Evolutionary conservation across 1,140 invertebrate species (phyloP).

Genomic region (Psilanteris sp.): DNA sequence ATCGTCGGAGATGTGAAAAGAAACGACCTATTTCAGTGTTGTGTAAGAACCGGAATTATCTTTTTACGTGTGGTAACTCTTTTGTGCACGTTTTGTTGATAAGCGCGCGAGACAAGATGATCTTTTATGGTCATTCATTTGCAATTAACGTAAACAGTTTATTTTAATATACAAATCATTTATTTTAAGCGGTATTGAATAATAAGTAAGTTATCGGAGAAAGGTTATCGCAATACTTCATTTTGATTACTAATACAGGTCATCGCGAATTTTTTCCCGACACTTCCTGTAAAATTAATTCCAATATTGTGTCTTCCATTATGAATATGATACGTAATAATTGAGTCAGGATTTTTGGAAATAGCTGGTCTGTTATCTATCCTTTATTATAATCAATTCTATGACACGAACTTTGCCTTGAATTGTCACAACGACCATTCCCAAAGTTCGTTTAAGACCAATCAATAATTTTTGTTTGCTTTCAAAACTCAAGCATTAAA

Average conservation of each 20-base stretch:
- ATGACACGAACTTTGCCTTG: no score
- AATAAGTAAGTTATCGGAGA: slow-evolving; percentile 7
- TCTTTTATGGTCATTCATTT: slow-evolving; percentile 2
- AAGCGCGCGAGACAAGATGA: no score
- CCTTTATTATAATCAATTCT: no score
- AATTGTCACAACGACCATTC: no score
- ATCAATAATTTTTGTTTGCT: no score
- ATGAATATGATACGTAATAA: no score
- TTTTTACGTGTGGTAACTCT: slow-evolving; percentile 5
- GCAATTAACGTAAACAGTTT: no score
- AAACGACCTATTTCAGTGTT: slow-evolving; percentile 19
- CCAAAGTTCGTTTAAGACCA: no score
- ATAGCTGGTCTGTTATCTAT: no score
- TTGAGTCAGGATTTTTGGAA: no score
- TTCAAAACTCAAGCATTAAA: no score
- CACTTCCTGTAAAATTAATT: slow-evolving; percentile 12
- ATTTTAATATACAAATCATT: slow-evolving; percentile 11
- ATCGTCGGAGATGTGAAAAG: background rate
- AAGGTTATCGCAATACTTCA: slow-evolving; percentile 21
- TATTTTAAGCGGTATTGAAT: slow-evolving; percentile 14
- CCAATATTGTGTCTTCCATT: no score
- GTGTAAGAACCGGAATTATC: slow-evolving; percentile 2
- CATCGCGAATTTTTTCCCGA: background rate
- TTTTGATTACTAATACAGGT: slow-evolving; percentile 17
- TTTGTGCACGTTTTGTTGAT: slow-evolving; percentile 7